Conservation (phyloP, 2,888 invertebrate species). For the Abscondita cerata region DNA sequence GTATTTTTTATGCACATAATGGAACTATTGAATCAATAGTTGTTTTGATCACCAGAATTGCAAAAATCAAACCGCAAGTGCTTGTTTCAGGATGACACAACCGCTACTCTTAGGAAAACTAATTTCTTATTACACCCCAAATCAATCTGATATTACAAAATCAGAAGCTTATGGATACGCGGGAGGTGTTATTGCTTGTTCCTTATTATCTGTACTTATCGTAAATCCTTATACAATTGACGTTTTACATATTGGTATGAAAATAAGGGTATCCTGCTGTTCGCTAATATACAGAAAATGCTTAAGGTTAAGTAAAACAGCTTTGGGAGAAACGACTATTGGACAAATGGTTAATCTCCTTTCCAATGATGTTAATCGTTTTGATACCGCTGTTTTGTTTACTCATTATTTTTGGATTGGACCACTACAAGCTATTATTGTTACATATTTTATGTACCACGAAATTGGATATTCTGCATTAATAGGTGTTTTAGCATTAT, state of each 20-base stretch:
- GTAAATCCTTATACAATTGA: slow-evolving; percentile 94
- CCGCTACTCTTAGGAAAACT: slow-evolving; percentile 68
- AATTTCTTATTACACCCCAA: no score
- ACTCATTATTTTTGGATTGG: slow-evolving; percentile 84
- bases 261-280: slow-evolving; percentile 82
- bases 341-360: slow-evolving; percentile 64
- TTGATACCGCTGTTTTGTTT: slow-evolving; percentile 81
- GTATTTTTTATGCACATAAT: no score
- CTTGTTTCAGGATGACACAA: slow-evolving; percentile 55
- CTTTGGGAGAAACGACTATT: slow-evolving; percentile 81
- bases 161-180: slow-evolving; percentile 85
- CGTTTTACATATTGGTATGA: slow-evolving; percentile 84
- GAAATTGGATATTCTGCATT: slow-evolving; percentile 62
- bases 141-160: no score
- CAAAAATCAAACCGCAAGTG: no score
- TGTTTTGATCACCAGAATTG: no score
- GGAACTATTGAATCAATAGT: no score
- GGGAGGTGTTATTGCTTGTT: slow-evolving; percentile 75
- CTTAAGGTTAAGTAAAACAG: slow-evolving; percentile 65
- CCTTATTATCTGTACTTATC: slow-evolving; percentile 77
- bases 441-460: slow-evolving; percentile 72
- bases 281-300: slow-evolving; percentile 83
- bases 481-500: slow-evolving; percentile 62
- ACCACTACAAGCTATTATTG: slow-evolving; percentile 76
- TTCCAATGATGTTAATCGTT: slow-evolving; percentile 87